Conservation (phyloP, 2,797 vertebrate genomes). For the Notoglanidium macrostoma region DNA sequence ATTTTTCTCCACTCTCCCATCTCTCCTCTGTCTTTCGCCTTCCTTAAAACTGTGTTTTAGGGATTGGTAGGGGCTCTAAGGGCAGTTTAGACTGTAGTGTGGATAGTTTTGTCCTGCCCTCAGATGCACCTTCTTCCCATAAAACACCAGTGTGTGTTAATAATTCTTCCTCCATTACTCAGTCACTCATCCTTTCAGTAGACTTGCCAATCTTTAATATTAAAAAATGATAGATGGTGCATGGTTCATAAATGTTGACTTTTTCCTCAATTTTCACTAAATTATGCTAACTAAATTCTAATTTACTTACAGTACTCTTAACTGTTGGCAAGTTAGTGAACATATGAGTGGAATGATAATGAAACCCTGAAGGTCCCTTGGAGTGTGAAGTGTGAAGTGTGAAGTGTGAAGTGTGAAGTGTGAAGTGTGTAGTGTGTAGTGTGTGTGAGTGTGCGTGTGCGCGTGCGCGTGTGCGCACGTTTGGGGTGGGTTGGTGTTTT, state of each 20-base stretch:
- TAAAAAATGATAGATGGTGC: not conserved
- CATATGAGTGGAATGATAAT: conserved; percentile 73
- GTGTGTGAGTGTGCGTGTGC: conserved; percentile 39
- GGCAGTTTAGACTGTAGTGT: conserved; percentile 22
- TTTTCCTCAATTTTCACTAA: conserved; percentile 11
- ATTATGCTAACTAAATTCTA: conserved; percentile 30
- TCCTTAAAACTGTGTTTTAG: conserved; percentile 40
- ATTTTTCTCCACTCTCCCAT: conserved; percentile 51
- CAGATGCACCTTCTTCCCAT: conserved; percentile 12
- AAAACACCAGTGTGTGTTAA: conserved; percentile 31
- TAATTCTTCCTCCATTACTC: conserved; percentile 42
- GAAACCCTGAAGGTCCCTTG: conserved; percentile 68
- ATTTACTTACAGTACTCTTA: conserved; percentile 37
- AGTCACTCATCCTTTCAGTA: conserved; percentile 79
- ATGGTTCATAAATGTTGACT: conserved; percentile 5
- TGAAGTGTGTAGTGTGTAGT: conserved; percentile 35
- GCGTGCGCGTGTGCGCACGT: conserved; percentile 25
- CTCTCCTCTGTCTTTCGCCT: conserved; percentile 56
- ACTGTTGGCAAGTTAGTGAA: conserved; percentile 77
- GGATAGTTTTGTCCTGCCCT: conserved; percentile 11
- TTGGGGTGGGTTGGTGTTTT: conserved; percentile 54
- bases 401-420: conserved; percentile 38
- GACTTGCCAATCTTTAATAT: conserved; percentile 77
- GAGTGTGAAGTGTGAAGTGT: conserved; percentile 42
- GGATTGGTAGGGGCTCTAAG: conserved; percentile 29